Base-by-base conservation (phyloP, 2,113 vertebrate species). In the Athene noctua region DNA sequence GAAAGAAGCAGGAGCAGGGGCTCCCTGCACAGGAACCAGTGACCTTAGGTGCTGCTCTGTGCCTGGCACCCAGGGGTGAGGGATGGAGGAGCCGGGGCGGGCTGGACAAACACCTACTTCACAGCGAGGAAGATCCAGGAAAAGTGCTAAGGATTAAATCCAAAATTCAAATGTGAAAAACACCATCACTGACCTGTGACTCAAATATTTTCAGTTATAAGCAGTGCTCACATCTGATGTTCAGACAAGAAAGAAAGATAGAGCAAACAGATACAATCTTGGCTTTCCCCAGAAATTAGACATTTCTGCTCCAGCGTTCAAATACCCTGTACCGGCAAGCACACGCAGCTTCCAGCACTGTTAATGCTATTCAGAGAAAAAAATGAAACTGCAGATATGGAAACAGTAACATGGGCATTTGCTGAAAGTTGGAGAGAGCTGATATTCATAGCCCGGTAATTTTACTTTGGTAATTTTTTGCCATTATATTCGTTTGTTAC, bases 201-300 rank as follows among this genome's bases (percentile, higher is more conserved):
- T 81, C 55, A 78, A 86, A 59, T 92, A 93, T 91, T 96, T 96
- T 84, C 46, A 81, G 34, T 84, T 65, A 71, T 40, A 67, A 82
- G 57, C 38, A 85, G 26, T 47, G 17, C 59, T 93, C n/a, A 70
- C 32, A 72, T 74, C 51, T 91, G 47, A 80, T 74, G 42, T 62
- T 90, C 87, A 57, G 65, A 81, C 40, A 81, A 75, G 55, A 90
- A 89, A 73, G 25, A 25, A n/a, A 81, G 40, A 55, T 4, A 62
- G 27, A 59, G n/a, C 16, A 94, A 93, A 78, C 3, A 71, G 73
- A 93, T 63, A 65, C 32, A 85, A 74, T 63, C 59, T 46, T 61
- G 72, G 46, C 65, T 91, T 54, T 93, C 73, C 65, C 70, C 85
- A 84, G 52, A 79, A 87, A 90, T 79, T 6, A 85, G 42, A 51